phyloP scores from a whole-genome alignment of 37 sponge, comb jelly and placozoan species.

The Haliclona indistincta region DNA sequence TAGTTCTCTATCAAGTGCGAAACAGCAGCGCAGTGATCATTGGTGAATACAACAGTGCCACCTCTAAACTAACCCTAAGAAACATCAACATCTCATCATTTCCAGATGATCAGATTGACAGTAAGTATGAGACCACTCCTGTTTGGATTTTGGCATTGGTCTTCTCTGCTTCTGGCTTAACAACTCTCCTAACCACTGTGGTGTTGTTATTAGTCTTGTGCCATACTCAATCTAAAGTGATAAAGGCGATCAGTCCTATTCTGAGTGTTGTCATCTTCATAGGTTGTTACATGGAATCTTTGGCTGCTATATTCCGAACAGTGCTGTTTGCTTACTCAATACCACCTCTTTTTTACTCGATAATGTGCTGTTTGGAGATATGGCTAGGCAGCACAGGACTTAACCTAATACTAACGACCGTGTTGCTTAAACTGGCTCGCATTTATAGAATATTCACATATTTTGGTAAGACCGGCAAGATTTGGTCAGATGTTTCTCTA shows the following conservation, averaged over 20 bases:
- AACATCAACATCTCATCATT: too few relatives aligned
- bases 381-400: slow-evolving; percentile 27
- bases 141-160: neutral
- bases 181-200: slow-evolving; percentile 1
- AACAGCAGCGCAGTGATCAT: too few relatives aligned
- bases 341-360: neutral
- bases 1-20: slow-evolving; percentile 11
- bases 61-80: too few relatives aligned
- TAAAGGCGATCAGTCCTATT: slow-evolving; percentile 34
- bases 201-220: slow-evolving; percentile 1
- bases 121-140: neutral
- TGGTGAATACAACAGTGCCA: too few relatives aligned
- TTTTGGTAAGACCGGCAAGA: slow-evolving; percentile 33
- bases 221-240: slow-evolving; percentile 14
- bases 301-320: neutral
- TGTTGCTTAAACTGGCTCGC: slow-evolving; percentile 30
- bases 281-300: slow-evolving; percentile 23
- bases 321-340: neutral
- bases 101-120: slow-evolving; percentile 29
- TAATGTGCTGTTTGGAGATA: slow-evolving; percentile 10
- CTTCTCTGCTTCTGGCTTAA: neutral
- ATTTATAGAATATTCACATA: slow-evolving; percentile 33
- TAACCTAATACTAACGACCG: slow-evolving; percentile 27
- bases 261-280: slow-evolving; percentile 27
- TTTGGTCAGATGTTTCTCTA: slow-evolving; percentile 22